These are phyloP conservation scores for Leptarthrus brevirostris DNA, from an alignment of 2,888 invertebrate genomes.

Conservation along the genomic window DNA sequence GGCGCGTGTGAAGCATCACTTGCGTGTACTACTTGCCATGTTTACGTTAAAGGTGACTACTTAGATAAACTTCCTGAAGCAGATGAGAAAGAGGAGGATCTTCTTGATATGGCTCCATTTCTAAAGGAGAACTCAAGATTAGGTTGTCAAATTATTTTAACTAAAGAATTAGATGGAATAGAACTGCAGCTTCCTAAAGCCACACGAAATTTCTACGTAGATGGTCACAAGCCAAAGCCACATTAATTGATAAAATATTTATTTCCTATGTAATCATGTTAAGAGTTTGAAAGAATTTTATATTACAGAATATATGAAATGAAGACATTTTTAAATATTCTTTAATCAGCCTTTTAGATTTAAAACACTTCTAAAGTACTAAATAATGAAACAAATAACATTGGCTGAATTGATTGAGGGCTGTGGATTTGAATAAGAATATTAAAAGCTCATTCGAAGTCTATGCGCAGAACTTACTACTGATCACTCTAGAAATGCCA, in stretches of 20 bases:
- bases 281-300: too few species aligned
- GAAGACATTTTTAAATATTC: background rate
- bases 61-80: constrained; percentile 80
- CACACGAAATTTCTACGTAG: constrained; percentile 96
- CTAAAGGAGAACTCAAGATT: constrained; percentile 94
- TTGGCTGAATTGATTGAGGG: too few species aligned
- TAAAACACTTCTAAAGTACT: too few species aligned
- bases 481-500: too few species aligned
- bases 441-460: too few species aligned
- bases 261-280: background rate
- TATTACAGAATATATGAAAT: too few species aligned
- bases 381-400: too few species aligned
- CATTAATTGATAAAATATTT: constrained; percentile 71
- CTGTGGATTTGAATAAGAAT: too few species aligned
- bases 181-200: constrained; percentile 84
- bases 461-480: too few species aligned
- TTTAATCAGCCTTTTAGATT: too few species aligned
- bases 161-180: constrained; percentile 88
- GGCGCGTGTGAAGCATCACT: constrained; percentile 98
- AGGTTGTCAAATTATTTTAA: constrained; percentile 91
- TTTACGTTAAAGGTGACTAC: constrained; percentile 85
- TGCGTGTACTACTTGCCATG: constrained; percentile 98
- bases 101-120: constrained; percentile 96
- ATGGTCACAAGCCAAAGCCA: constrained; percentile 95
- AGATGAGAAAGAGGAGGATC: constrained; percentile 94